Percentiles rank a stretch among this genome's conserved stretches.
Evolutionary conservation across 2,888 invertebrate genomes (phyloP).

Genomic region (Rhodophaea formosa): DNA sequence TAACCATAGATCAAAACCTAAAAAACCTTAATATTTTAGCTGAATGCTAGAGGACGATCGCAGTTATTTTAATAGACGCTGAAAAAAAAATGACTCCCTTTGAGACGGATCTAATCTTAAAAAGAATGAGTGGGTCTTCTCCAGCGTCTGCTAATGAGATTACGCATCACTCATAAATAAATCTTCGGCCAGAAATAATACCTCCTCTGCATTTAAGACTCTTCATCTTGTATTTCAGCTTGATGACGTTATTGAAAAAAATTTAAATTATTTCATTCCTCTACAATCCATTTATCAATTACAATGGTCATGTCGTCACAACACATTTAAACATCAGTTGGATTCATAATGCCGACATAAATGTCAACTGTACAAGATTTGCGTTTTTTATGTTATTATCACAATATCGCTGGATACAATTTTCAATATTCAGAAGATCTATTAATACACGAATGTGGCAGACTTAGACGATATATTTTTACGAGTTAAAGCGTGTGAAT

Average conservation of each 20-base stretch:
- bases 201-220: background rate
- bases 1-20: too few relatives aligned
- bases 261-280: background rate
- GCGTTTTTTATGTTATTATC: conserved; percentile 4
- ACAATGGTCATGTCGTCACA: conserved; percentile 3
- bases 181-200: background rate
- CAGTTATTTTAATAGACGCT: too few relatives aligned
- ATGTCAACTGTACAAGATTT: conserved; percentile 15
- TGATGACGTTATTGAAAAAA: background rate
- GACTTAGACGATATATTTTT: background rate
- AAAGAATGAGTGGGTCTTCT: background rate
- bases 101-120: background rate
- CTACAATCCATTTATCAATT: background rate
- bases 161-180: background rate
- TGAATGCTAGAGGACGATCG: conserved; percentile 13
- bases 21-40: too few relatives aligned
- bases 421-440: conserved; percentile 15
- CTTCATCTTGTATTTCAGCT: background rate
- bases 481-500: conserved; percentile 32
- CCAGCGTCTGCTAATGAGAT: conserved; percentile 10
- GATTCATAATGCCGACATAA: conserved; percentile 9
- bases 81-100: too few relatives aligned
- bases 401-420: too few relatives aligned
- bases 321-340: conserved; percentile 10
- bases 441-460: too few relatives aligned